phyloP scores from a whole-genome alignment of 1,140 invertebrate species.

The Pseudomyrmex pallidus region DNA sequence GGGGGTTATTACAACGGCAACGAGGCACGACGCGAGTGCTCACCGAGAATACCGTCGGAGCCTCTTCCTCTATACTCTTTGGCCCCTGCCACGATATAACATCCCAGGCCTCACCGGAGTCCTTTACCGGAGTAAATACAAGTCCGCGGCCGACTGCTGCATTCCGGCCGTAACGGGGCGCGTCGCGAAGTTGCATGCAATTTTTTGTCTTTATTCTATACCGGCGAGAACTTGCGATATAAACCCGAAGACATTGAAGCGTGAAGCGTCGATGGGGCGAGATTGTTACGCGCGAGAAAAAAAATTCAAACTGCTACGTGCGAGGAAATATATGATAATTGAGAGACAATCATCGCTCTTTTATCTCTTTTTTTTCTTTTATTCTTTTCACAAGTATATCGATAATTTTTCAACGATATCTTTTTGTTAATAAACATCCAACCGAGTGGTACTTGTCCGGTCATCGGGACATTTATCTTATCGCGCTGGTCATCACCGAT shows the following conservation, averaged over 20 bases:
- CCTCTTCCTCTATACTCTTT: conserved; percentile 68
- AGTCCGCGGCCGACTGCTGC: conserved; percentile 35
- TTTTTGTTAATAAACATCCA: too few relatives aligned
- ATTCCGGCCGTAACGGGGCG: conserved; percentile 26
- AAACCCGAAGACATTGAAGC: conserved; percentile 3
- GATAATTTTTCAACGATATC: too few relatives aligned
- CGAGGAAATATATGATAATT: not conserved
- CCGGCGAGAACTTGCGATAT: not conserved
- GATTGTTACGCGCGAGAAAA: conserved; percentile 2
- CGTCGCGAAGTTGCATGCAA: not conserved
- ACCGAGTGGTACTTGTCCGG: too few relatives aligned
- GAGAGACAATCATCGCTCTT: too few relatives aligned
- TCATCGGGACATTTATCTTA: too few relatives aligned
- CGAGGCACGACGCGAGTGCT: conserved; percentile 70
- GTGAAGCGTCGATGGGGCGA: conserved; percentile 4
- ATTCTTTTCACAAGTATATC: too few relatives aligned
- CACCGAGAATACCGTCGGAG: conserved; percentile 66
- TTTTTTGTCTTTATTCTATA: not conserved
- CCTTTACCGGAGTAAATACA: conserved; percentile 56
- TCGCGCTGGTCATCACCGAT: conserved; percentile 62
- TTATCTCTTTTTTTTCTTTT: too few relatives aligned
- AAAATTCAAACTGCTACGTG: not conserved
- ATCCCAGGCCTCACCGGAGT: conserved; percentile 57
- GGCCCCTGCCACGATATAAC: conserved; percentile 75
- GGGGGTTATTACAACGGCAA: conserved; percentile 80